A percentile compares a stretch with the other conserved stretches of the same genome.
These are phyloP conservation scores for Aradophagus sp. DNA, from an alignment of 1,140 invertebrate species.

Conservation along the genomic window DNA sequence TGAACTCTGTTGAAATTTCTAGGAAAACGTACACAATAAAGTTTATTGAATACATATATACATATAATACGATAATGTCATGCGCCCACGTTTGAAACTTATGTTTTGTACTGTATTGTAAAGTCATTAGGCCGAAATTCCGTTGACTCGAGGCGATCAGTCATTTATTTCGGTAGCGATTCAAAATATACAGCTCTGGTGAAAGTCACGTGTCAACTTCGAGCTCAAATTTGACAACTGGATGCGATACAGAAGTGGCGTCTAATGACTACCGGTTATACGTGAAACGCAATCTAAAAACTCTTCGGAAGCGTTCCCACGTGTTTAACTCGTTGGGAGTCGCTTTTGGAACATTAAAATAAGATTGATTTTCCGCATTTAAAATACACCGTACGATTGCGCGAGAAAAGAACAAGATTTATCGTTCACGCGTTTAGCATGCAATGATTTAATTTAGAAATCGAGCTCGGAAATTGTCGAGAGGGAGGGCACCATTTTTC, in stretches of 20 bases:
- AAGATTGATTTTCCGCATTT: constrained; percentile 33
- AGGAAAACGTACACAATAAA: too few relatives aligned
- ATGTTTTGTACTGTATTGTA: constrained; percentile 26
- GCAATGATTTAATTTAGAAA: constrained; percentile 39
- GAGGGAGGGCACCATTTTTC: background rate
- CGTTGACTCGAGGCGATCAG: constrained; percentile 15
- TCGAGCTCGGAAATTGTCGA: background rate
- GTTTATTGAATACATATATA: too few relatives aligned
- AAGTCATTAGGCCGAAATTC: constrained; percentile 13
- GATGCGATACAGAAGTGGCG: constrained; percentile 35
- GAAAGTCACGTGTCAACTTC: too few relatives aligned
- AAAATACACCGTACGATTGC: constrained; percentile 31
- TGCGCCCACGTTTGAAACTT: too few relatives aligned
- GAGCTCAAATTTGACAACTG: constrained; percentile 35
- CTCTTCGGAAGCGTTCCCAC: constrained; percentile 21
- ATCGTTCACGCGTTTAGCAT: constrained; percentile 37
- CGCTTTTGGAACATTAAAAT: constrained; percentile 32
- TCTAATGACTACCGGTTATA: constrained; percentile 29
- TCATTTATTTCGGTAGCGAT: constrained; percentile 39
- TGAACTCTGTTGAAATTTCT: too few relatives aligned
- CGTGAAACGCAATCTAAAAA: constrained; percentile 16
- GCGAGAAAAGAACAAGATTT: constrained; percentile 30
- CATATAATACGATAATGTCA: too few relatives aligned
- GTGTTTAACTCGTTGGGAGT: constrained; percentile 27
- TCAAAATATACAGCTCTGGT: constrained; percentile 29